These are phyloP conservation scores for Stegastes partitus DNA, from an alignment of 2,113 vertebrate genomes.

Conservation along the genomic window DNA sequence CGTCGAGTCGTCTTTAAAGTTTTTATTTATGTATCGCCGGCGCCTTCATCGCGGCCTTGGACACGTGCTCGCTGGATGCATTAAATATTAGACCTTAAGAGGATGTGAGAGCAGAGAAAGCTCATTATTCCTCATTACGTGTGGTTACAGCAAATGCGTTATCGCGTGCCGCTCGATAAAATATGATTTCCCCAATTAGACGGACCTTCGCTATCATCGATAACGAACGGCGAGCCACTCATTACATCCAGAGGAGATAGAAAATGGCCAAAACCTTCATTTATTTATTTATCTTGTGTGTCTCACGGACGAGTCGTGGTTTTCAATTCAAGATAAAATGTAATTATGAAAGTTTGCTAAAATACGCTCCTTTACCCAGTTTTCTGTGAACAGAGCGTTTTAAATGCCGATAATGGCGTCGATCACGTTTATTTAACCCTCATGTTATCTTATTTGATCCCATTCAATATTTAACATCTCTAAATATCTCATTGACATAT, in stretches of 20 bases:
- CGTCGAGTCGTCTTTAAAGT: not conserved
- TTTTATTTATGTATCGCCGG: not conserved
- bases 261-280: not conserved
- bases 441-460: too few species aligned
- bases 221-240: constrained; percentile 21
- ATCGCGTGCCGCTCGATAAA: constrained; percentile 32
- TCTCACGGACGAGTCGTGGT: too few species aligned
- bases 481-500: too few species aligned
- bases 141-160: constrained; percentile 25
- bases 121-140: constrained; percentile 36
- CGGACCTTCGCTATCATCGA: constrained; percentile 1
- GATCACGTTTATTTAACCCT: too few species aligned
- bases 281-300: not conserved
- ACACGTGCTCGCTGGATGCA: constrained; percentile 28
- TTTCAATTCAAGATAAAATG: too few species aligned
- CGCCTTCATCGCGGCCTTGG: constrained; percentile 19
- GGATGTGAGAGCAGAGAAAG: not conserved
- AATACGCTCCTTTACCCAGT: too few species aligned
- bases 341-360: too few species aligned
- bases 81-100: constrained; percentile 28
- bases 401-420: too few species aligned
- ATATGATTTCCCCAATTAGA: constrained; percentile 42
- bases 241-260: constrained; percentile 30
- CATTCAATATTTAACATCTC: too few species aligned
- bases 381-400: too few species aligned